Percentiles rank a stretch among this genome's conserved stretches.
Conservation (phyloP, 2,113 vertebrate genomes). For the Himantopus leucocephalus region DNA sequence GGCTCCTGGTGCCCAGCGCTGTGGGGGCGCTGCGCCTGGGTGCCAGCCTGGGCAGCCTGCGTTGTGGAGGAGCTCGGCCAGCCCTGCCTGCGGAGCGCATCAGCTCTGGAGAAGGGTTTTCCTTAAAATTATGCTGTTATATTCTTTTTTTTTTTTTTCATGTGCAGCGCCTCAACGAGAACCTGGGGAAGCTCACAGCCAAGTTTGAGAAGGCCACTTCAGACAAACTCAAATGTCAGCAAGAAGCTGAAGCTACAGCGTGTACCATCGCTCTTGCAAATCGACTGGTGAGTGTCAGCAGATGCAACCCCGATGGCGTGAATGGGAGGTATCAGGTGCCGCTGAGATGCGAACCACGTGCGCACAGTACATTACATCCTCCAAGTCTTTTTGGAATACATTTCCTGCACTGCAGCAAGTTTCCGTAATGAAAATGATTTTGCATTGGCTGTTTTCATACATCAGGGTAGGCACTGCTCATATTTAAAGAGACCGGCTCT, state of each 20-base stretch:
- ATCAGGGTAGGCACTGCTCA: neutral
- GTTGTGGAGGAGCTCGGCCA: neutral
- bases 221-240: slow-evolving; percentile 91
- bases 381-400: neutral
- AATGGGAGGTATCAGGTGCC: neutral
- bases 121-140: neutral
- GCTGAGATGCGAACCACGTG: neutral
- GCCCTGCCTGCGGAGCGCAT: neutral
- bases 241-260: slow-evolving; percentile 87
- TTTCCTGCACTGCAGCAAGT: neutral
- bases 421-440: neutral
- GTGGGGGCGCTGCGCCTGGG: no score
- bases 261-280: slow-evolving; percentile 90
- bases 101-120: neutral
- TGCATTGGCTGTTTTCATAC: neutral
- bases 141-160: neutral
- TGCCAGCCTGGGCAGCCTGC: neutral
- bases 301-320: no score
- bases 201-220: slow-evolving; percentile 91
- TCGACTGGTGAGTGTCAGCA: slow-evolving; percentile 85
- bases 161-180: slow-evolving; percentile 87
- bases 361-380: neutral
- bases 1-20: neutral
- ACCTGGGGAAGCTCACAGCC: slow-evolving; percentile 87
- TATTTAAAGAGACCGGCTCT: neutral